Base-by-base conservation (phyloP, 2,797 vertebrate species). In the Tolypeutes matacus region DNA sequence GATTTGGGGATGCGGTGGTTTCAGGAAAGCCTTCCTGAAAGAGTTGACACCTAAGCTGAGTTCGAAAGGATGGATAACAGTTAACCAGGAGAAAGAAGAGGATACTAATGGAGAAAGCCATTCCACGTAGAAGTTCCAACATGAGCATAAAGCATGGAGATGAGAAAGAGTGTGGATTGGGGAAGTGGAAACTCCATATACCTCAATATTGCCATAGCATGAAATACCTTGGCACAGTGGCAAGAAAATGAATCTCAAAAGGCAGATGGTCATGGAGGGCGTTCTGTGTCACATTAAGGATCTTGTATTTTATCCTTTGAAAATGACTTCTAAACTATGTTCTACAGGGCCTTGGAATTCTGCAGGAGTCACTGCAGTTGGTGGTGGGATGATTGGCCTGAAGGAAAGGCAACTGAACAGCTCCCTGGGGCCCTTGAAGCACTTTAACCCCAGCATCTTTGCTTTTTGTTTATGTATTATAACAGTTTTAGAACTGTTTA, bases 401-500 rank as follows among this genome's bases (percentile, higher is more conserved):
- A 92, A 94, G 31, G 86, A 95, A 11, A 89, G 27, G 51, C 31
- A 85, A 92, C 15, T 77, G 69, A 93, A 82, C 29, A 92, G 72
- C 15, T 36, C 2, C 87, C 67, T 60, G 77, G 56, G 85, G 17
- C 10, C 8, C 49, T 11, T 85, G 72, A 42, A 93, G 23, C 58
- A 89, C 25, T 87, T 80, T 9, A 92, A 75, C 10, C 23, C 9
- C 67, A 85, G 58, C 14, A 96, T 70, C 6, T 87, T 31, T 69
- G 21, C 17, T 93, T 67, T 93, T 76, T 80, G 29, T 77, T 78
- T 94, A 51, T 80, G 90, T 75, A 46, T 53, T 77, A 7, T 58
- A 93, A 92, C 49, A 72, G 94, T 67, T 91, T 69, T 80, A 76
- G 89, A 67, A 93, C 46, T 87, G n/a, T 1, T 80, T 86, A 70